Base-by-base conservation (phyloP, 2,888 invertebrate species). In the Athalia cordata region DNA sequence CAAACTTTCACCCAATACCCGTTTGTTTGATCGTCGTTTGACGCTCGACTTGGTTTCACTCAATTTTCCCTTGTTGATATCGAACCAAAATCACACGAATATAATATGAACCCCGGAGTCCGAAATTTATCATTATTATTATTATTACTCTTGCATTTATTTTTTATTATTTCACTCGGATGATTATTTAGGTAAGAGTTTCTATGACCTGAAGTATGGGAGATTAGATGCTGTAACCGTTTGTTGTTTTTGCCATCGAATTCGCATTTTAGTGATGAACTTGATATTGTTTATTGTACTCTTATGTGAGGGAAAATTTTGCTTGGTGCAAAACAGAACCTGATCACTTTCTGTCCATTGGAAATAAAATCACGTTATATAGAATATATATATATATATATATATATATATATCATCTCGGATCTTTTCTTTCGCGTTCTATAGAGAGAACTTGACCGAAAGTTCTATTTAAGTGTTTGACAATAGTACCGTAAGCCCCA, bases 51-150 rank as follows among this genome's bases (percentile, higher is more conserved):
- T 57, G 72, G 29, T 29, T 15, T 72, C 72, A 59, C 72, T 55
- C 72, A 59, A 72, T 72, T 72, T 72, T 59, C 49, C 47, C 72
- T 59, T 72, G 72, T 72, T 47, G 72, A 72, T 72, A 72, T 57
- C 72, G 45, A 72, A 45, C 72, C 72, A 72, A 72, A 59, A 72
- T 72, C 57, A 59, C 72, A 15, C 29, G 29, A 29, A 29, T 29
- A 29, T 72, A 72, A 52, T 68, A 43, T 29, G 52, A 9, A 55
- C 4, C 55, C 55, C 59, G 47, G 59, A 59, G 72, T 4, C 59
- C 5, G 13, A 47, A 45, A 59, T 59, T 47, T 29, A 29, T 29
- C 2, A 29, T 29, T 29, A 29, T 29, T 29, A 29, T 29, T 29
- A 29, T 29, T 29, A 29, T 29, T 29, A 29, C 2, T 55, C 55